Base-by-base conservation (phyloP, 2,797 vertebrate genomes). In the Spinibarbus caldwelli region DNA sequence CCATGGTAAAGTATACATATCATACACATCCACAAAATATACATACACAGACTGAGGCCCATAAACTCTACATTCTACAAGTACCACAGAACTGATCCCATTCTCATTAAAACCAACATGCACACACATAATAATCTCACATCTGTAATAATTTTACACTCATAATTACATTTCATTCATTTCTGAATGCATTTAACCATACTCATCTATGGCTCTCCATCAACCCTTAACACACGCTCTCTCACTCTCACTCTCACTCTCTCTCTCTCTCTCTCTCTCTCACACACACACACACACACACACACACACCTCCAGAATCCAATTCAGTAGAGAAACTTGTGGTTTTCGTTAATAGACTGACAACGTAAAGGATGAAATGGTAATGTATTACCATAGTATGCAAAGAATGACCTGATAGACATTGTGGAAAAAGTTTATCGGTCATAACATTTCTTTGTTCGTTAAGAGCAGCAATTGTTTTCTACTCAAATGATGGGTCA, bases 381-480 rank as follows among this genome's bases (percentile, higher is more conserved):
- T 70, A 68, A 47, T 78, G 43, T 34, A 52, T 26, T 87, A 88
- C 89, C 54, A 43, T 66, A 71, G 52, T 75, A 71, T 84, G 81
- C 66, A 86, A 88, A 83, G 62, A 88, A 67, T 62, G 26, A 80
- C 67, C 54, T 83, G 79, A 82, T 59, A 85, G 86, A 84, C 68
- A 83, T 76, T 90, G 89, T 90, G 89, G 87, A 90, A 87, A 80
- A 85, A 79, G 47, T 64, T 71, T 19, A 82, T 88, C 83, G 73
- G 88, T 89, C 78, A 64, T 84, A 68, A 71, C 80, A 82, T 66
- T 71, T 81, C 43, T 54, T 77, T 75, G 77, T 84, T 83, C 29
- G 11, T 82, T 57, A 36, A 84, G 80, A 80, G 73, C 59, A 83
- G 83, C 80, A 54, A 64, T 78, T 47, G 15, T 17, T 62, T 77